Evolutionary conservation across 2,113 vertebrate genomes (phyloP).

Genomic region (Cercopithecus mona): DNA sequence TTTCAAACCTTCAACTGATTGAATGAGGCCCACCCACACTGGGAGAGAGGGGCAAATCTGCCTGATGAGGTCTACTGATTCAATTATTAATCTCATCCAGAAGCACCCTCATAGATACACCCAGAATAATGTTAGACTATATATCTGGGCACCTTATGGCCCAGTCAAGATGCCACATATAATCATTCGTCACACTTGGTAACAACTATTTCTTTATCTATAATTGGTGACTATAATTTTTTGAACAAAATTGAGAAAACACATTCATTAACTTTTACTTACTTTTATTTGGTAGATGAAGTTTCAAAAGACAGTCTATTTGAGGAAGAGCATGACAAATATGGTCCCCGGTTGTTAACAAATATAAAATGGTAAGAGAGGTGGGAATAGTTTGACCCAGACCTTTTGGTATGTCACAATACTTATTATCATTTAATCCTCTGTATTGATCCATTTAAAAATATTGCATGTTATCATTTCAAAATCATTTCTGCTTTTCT

Average conservation of each 20-base stretch:
- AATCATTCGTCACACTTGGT: neutral
- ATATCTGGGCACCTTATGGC: neutral
- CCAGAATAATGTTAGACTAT: neutral
- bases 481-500: neutral
- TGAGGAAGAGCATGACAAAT: neutral
- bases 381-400: neutral
- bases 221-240: neutral
- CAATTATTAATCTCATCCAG: neutral
- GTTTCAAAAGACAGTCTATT: neutral
- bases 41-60: neutral
- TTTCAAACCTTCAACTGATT: neutral
- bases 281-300: neutral
- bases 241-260: neutral
- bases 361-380: neutral
- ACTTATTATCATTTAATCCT: neutral
- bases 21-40: neutral
- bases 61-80: neutral
- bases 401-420: neutral
- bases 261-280: neutral
- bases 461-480: neutral
- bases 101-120: neutral
- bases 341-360: neutral
- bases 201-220: neutral
- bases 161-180: neutral
- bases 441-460: neutral